Percentiles rank a stretch among this genome's conserved stretches.
Evolutionary conservation across 2,113 vertebrate species (phyloP).

Genomic region (Atractosteus spatula): DNA sequence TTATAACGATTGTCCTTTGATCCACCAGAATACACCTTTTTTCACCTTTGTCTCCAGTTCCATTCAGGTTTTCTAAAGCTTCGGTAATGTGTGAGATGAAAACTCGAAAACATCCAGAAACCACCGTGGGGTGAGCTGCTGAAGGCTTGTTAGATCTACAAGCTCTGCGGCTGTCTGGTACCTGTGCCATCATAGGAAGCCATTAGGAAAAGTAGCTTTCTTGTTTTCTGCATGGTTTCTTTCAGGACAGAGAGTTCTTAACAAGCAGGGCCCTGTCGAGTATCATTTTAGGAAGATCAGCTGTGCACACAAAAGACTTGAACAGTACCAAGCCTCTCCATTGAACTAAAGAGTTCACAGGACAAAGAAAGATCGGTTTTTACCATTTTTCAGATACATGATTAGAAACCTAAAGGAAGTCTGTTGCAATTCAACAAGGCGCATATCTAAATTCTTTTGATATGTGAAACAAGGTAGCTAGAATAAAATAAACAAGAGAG

Average conservation of each 20-base stretch:
- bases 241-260: not conserved
- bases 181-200: not conserved
- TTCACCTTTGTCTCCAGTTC: conserved; percentile 16
- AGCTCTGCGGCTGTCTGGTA: not conserved
- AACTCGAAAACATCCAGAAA: conserved; percentile 2
- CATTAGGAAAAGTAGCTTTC: not conserved
- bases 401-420: too few species aligned
- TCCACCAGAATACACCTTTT: conserved; percentile 10
- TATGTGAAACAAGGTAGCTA: too few species aligned
- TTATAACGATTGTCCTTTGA: not conserved
- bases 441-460: too few species aligned
- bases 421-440: too few species aligned
- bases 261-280: conserved; percentile 5
- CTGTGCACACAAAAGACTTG: not conserved
- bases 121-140: not conserved
- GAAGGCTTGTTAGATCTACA: not conserved
- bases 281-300: not conserved
- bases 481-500: too few species aligned
- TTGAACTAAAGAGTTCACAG: too few species aligned
- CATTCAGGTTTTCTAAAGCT: conserved; percentile 16
- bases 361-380: too few species aligned
- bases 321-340: too few species aligned
- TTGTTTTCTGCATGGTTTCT: not conserved
- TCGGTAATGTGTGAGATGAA: conserved; percentile 13
- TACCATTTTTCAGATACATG: too few species aligned